Evolutionary conservation across 2,113 vertebrate species (phyloP), one percentile per base, ranked within the genome.

Genomic region (Synodontis membranacea): DNA sequence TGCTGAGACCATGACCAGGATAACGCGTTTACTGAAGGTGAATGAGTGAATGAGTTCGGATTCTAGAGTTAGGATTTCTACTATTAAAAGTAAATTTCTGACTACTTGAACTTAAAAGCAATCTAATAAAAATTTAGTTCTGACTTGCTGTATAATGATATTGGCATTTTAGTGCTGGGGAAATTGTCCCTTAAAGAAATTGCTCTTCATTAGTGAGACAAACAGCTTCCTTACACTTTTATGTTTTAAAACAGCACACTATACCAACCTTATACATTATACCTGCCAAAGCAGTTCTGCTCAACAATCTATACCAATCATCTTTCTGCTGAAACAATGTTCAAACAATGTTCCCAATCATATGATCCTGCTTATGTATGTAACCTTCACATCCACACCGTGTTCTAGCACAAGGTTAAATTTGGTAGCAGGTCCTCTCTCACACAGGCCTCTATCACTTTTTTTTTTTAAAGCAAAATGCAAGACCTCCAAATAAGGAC

Each of bases 401-500:
- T 90, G 92, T 91, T 92, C 88, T 90, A 92, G 95, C 90, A 91
- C 88, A 88, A 92, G 92, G 94, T 96, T 97, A 96, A 95, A 97
- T 94, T 94, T 95, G 93, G 96, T 96, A 95, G 91, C 90, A 21
- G 90, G 88, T 89, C 84, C 92, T 92, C 91, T 91, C 87, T 88
- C 88, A 89, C 60, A 23, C 11, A 80, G 86, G 80, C 82, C 48
- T 84, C 86, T 89, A n/a, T 86, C 54, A 80, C 79, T 88, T 89
- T 92, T 92, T 88, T 87, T 83, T n/a, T n/a, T n/a, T n/a, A 78
- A 95, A 94, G 91, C 94, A 94, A 92, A 89, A 93, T 90, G 92
- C 94, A 92, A 92, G 86, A 86, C 70, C 82, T 56, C 98, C 97
- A 97, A 98, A 99, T 97, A 99, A 96, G 97, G 97, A 94, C 90